Evolutionary conservation across 2,113 vertebrate species (phyloP).

Genomic region (Phalacrocorax brasilianus): DNA sequence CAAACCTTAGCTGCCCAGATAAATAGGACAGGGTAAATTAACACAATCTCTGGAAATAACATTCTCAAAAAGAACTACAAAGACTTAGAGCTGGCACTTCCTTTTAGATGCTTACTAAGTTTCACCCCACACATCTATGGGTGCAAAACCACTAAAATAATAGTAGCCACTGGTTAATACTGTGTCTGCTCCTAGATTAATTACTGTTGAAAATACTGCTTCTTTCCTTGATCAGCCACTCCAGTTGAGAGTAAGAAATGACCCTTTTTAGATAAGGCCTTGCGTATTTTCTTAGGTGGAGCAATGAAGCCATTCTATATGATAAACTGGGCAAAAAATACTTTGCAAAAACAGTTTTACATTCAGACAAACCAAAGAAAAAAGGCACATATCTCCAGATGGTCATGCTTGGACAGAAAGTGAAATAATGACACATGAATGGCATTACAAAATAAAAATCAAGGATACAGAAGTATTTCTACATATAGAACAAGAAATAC

Average conservation of each 20-base stretch:
- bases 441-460: not conserved
- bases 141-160: not conserved
- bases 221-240: not conserved
- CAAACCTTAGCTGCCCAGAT: not conserved
- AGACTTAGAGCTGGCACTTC: not conserved
- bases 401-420: not conserved
- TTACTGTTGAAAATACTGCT: constrained; percentile 23
- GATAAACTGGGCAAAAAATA: not conserved
- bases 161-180: not conserved
- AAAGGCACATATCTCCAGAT: not conserved
- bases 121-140: not conserved
- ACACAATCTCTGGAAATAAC: not conserved
- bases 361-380: not conserved
- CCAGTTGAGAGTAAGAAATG: not conserved
- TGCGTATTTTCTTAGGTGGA: not conserved
- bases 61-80: not conserved
- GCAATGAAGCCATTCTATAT: not conserved
- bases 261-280: not conserved
- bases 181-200: not conserved
- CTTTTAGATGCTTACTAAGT: not conserved
- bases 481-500: not conserved
- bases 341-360: not conserved
- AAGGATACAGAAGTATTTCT: not conserved
- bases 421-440: not conserved
- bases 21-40: not conserved